Percentiles rank a stretch among this genome's conserved stretches.
Evolutionary conservation across 2,888 invertebrate genomes (phyloP).

Genomic region (Crocallis elinguaria): DNA sequence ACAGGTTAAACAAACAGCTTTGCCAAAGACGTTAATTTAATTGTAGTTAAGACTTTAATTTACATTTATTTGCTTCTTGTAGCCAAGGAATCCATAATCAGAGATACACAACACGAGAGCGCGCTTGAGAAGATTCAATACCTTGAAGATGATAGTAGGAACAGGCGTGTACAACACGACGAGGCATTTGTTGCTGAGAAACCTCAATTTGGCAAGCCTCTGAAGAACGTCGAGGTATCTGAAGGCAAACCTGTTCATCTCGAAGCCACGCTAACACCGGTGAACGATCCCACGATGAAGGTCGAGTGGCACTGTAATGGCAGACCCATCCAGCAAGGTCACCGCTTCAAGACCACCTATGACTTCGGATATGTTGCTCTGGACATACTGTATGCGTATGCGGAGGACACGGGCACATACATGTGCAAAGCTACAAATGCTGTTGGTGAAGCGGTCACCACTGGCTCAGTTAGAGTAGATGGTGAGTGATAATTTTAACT

Average conservation of each 20-base stretch:
- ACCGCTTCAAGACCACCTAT: slow-evolving; percentile 97
- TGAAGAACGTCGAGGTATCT: slow-evolving; percentile 93
- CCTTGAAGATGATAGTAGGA: slow-evolving; percentile 93
- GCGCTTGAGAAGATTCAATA: slow-evolving; percentile 96
- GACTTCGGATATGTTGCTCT: slow-evolving; percentile 99
- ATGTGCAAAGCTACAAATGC: slow-evolving; percentile 98
- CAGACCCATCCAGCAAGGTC: slow-evolving; percentile 95
- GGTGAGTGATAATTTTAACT: slow-evolving; percentile 81
- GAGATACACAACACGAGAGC: slow-evolving; percentile 96
- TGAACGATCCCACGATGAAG: slow-evolving; percentile 99
- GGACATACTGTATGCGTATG: slow-evolving; percentile 97
- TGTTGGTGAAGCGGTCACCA: slow-evolving; percentile 97
- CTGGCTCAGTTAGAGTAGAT: slow-evolving; percentile 94
- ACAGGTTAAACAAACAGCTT: neutral
- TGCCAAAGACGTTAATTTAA: too few relatives aligned
- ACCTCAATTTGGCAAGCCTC: slow-evolving; percentile 94
- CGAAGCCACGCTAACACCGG: slow-evolving; percentile 97
- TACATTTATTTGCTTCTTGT: slow-evolving; percentile 50
- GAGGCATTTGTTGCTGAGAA: slow-evolving; percentile 92
- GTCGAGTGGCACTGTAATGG: slow-evolving; percentile 99
- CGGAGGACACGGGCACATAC: slow-evolving; percentile 98
- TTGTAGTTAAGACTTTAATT: too few relatives aligned
- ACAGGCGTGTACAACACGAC: slow-evolving; percentile 89
- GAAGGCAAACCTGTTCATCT: slow-evolving; percentile 96
- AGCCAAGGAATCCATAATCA: slow-evolving; percentile 93